phyloP scores from a whole-genome alignment of 2,888 invertebrate genomes.

The Toxonevra muliebris region DNA sequence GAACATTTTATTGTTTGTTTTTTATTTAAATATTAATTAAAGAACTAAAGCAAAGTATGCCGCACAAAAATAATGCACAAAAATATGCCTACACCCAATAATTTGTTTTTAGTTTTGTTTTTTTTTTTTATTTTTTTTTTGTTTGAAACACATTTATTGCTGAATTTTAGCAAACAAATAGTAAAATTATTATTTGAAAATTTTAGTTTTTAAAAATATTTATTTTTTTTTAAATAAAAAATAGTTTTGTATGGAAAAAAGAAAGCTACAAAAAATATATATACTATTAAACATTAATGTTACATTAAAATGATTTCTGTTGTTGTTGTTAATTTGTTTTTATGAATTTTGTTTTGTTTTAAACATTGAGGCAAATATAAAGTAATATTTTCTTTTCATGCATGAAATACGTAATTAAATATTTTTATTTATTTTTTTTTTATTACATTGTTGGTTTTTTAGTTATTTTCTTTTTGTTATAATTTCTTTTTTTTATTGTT shows the following conservation, averaged over 20 bases:
- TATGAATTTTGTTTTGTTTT: background rate
- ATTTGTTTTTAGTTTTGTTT: constrained; percentile 14
- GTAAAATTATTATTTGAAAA: background rate
- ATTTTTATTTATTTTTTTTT: constrained; percentile 14
- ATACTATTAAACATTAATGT: background rate
- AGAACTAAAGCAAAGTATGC: background rate
- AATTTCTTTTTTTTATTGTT: constrained; percentile 34
- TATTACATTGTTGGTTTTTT: constrained; percentile 8
- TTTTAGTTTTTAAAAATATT: constrained; percentile 27
- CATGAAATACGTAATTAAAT: background rate
- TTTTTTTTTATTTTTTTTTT: background rate
- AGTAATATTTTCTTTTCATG: constrained; percentile 9
- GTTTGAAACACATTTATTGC: constrained; percentile 1
- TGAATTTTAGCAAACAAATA: background rate
- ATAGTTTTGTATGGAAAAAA: constrained; percentile 24
- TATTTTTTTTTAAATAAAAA: constrained; percentile 28
- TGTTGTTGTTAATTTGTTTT: constrained; percentile 9
- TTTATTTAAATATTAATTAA: background rate
- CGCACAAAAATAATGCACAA: background rate
- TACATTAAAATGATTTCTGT: constrained; percentile 11
- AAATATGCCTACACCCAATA: constrained; percentile 12
- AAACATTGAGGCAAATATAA: constrained; percentile 6
- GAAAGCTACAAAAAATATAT: constrained; percentile 22
- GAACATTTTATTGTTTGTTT: constrained; percentile 2
- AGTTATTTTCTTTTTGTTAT: constrained; percentile 18